Conservation (phyloP, 2,888 invertebrate genomes). For the Acrobasis suavella region DNA sequence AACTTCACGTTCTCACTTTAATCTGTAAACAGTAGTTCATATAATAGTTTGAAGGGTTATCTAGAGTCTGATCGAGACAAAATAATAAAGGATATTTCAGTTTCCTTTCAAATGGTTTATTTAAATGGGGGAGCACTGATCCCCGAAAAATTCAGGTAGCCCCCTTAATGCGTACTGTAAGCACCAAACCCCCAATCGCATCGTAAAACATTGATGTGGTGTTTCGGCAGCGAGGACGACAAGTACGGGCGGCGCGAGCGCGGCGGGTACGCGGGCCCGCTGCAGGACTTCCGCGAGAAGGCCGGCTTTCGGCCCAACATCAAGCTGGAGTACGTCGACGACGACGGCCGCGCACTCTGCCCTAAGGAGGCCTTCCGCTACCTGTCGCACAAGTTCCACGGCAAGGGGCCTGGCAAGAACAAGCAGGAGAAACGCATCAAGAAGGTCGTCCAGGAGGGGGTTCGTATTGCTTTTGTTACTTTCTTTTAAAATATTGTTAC, state of each 20-base stretch:
- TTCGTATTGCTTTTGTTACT: too few species aligned
- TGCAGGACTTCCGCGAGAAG: slow-evolving; percentile 96
- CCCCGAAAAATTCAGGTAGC: too few species aligned
- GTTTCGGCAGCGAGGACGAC: slow-evolving; percentile 69
- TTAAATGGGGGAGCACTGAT: too few species aligned
- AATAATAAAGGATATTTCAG: too few species aligned
- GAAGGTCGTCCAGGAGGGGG: slow-evolving; percentile 96
- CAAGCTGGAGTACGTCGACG: slow-evolving; percentile 98
- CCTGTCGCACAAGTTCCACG: slow-evolving; percentile 99
- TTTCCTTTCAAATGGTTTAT: too few species aligned
- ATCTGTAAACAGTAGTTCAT: too few species aligned
- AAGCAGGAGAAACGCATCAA: slow-evolving; percentile 98
- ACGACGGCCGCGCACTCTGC: slow-evolving; percentile 94
- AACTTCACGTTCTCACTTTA: too few species aligned
- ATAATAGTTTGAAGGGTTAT: too few species aligned
- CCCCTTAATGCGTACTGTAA: too few species aligned
- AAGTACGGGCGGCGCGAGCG: slow-evolving; percentile 88
- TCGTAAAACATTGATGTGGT: neutral
- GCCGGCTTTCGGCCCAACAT: slow-evolving; percentile 95
- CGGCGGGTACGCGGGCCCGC: slow-evolving; percentile 87
- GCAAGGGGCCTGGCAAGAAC: slow-evolving; percentile 99
- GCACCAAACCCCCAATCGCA: too few species aligned
- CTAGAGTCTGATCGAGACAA: too few species aligned
- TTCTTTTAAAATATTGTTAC: too few species aligned
- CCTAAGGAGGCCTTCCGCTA: slow-evolving; percentile 98